Base-by-base conservation (phyloP, 2,797 vertebrate genomes). In the Tachyglossus aculeatus region DNA sequence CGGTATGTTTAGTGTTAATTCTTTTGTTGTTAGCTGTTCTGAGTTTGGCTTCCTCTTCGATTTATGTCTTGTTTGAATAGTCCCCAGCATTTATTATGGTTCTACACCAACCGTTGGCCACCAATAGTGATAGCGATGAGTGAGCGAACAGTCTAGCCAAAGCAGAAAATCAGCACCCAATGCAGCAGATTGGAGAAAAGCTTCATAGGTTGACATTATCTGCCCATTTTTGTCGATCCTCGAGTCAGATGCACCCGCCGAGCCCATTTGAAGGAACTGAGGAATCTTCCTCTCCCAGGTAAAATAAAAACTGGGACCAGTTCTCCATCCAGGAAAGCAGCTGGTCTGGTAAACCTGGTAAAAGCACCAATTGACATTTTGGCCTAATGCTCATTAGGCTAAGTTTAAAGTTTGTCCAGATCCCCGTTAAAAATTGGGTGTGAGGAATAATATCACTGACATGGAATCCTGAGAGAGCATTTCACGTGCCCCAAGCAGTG, bases 241-340 rank as follows among this genome's bases (percentile, higher is more conserved):
- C 29, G 21, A 31, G 9, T 7, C 14, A 9, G 40, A 36, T 68
- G 47, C 19, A 44, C 36, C 32, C 56, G 10, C 45, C 10, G 14
- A 19, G 77, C 58, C 21, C 53, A 13, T 11, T 7, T 57, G 12
- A 32, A 38, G 4, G 14, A n/a, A 32, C 16, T 60, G 5, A 38
- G 59, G 0, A 38, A 69, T 56, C 60, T 2, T 61, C 19, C 3
- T 31, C 68, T 67, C 66, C 47, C 24, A 62, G 27, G 37, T 57
- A 51, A 65, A 56, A 73, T 55, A 19, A 25, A 77, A 81, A 67
- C 33, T 43, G 21, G 2, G 65, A 37, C 66, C 24, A 34, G 0
- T 3, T 13, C 40, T 33, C 31, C 59, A 57, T n/a, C 54, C 64
- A 16, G 52, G 32, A 52, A 82, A 67, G 25, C 52, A 74, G 48